Base-by-base conservation (phyloP, 92 coral and sea anemone genomes). In the Chrysogorgia sp. region DNA sequence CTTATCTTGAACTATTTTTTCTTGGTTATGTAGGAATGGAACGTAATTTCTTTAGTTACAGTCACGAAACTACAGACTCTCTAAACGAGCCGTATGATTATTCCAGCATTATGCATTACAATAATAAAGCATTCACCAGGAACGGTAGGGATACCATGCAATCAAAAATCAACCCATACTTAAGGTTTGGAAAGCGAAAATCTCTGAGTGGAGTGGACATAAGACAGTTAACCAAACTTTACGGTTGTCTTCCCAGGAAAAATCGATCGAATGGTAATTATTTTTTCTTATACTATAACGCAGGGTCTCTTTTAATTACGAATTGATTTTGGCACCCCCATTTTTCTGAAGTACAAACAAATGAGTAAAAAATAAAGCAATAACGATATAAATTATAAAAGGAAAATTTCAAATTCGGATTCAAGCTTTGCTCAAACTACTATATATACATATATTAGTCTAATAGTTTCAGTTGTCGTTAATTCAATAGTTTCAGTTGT, bases 141-240 rank as follows among this genome's bases (percentile, higher is more conserved):
- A 72, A 72, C 32, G 79, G 79, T 17, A 34, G 56, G 33, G 79
- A 72, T 43, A 72, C 79, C n/a, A 72, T 72, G 52, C 79, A 72
- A 41, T 53, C 79, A 34, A 72, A 17, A 72, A n/a, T 20, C 40
- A 34, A 72, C 25, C 79, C 79, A 30, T 8, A 22, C 43, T 56
- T 72, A 34, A 55, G 79, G 56, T 72, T 72, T 33, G 65, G 79
- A 13, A 34, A 33, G 23, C 10, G 9, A 17, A 72, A 32, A 28
- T 40, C 65, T 19, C 56, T 72, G 20, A 72, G 79, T 25, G 23
- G 7, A 34, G 64, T 72, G 3, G 79, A 72, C 50, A 72, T 56
- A 2, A 72, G 25, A 55, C 79, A 72, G 29, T 50, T 72, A 3
- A 32, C 19, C 0, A 72, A 72, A 41, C 66, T 72, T 0, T 72